These are phyloP conservation scores for Lithobates pipiens DNA, from an alignment of 2,797 vertebrate genomes.

Conservation along the genomic window DNA sequence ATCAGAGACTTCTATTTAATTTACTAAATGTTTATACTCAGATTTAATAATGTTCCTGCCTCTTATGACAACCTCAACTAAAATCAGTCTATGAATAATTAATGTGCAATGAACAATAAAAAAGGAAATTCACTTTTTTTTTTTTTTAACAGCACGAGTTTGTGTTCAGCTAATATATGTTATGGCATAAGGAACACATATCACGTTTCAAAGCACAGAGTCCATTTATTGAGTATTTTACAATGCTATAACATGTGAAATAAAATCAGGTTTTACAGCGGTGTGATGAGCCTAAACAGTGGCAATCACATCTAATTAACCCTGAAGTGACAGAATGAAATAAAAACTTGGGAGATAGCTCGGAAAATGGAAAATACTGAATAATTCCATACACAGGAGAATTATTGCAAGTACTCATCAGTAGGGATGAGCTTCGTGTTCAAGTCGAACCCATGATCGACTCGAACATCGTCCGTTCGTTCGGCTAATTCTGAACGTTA, in stretches of 20 bases:
- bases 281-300: slow-evolving; percentile 31
- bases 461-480: too few relatives aligned
- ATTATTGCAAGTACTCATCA: too few relatives aligned
- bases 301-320: slow-evolving; percentile 14
- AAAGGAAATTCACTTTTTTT: not conserved
- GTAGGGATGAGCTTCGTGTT: too few relatives aligned
- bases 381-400: not conserved
- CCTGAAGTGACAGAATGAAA: slow-evolving; percentile 2
- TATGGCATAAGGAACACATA: not conserved
- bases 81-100: not conserved
- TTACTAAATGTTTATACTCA: not conserved
- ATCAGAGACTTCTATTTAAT: not conserved
- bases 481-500: too few relatives aligned
- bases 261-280: slow-evolving; percentile 8
- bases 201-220: slow-evolving; percentile 14
- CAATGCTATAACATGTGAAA: slow-evolving; percentile 28
- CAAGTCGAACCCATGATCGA: too few relatives aligned
- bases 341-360: not conserved
- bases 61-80: not conserved
- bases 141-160: not conserved
- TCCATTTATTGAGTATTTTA: slow-evolving; percentile 17
- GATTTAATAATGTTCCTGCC: not conserved
- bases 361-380: not conserved
- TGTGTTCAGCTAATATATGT: slow-evolving; percentile 1
- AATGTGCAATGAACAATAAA: not conserved